Conservation (phyloP, 2,888 invertebrate genomes). For the Drosophila leonis region DNA sequence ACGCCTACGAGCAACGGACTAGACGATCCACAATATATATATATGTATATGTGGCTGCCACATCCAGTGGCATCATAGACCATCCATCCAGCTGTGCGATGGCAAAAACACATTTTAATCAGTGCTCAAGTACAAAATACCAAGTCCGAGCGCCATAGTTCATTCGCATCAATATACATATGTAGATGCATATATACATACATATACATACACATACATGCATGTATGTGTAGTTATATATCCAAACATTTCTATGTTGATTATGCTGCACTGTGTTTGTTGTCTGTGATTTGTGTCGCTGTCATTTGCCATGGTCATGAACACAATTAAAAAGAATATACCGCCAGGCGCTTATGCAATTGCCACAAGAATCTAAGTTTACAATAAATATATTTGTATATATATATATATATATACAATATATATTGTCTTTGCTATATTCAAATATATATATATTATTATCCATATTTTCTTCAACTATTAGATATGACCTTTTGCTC, state of each 20-base stretch:
- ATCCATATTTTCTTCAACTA: background rate
- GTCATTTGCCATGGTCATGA: constrained; percentile 73
- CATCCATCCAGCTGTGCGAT: constrained; percentile 30
- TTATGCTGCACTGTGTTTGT: constrained; percentile 61
- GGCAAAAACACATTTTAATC: constrained; percentile 75
- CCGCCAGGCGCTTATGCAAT: constrained; percentile 42
- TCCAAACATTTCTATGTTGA: constrained; percentile 58
- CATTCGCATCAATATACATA: constrained; percentile 59
- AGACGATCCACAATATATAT: constrained; percentile 35
- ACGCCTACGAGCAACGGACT: constrained; percentile 69
- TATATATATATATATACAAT: background rate
- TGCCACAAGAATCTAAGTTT: background rate
- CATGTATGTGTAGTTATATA: background rate
- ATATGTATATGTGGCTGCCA: constrained; percentile 19
- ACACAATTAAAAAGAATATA: constrained; percentile 66
- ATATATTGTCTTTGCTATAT: background rate
- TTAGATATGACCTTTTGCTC: background rate
- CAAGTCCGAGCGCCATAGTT: constrained; percentile 57
- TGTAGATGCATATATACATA: constrained; percentile 8
- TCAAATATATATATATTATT: background rate
- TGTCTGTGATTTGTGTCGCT: constrained; percentile 43
- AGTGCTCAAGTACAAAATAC: constrained; percentile 75
- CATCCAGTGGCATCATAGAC: constrained; percentile 50
- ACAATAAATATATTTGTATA: background rate
- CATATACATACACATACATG: constrained; percentile 7